Conservation (phyloP, 1,140 invertebrate genomes). For the Temnothorax nylanderi region DNA sequence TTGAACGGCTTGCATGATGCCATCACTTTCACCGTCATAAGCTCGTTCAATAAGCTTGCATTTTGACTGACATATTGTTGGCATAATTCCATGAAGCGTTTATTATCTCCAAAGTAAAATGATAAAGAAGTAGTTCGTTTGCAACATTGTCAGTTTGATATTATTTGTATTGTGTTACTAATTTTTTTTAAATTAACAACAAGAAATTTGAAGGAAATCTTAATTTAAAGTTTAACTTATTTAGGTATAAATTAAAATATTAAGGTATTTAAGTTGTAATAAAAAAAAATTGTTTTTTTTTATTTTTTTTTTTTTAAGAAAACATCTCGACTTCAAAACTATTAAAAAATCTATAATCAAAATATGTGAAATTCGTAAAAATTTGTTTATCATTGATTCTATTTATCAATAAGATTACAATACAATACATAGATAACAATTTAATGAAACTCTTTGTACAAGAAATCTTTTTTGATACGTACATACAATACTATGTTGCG, state of each 20-base stretch:
- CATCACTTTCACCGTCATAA: constrained; percentile 14
- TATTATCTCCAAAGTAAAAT: background rate
- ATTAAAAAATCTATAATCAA: background rate
- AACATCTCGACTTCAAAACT: background rate
- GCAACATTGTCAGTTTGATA: background rate
- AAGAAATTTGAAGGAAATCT: background rate
- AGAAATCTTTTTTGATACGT: background rate
- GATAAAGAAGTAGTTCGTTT: background rate
- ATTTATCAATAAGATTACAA: background rate
- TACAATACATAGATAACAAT: background rate
- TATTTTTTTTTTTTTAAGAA: background rate
- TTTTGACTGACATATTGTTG: background rate
- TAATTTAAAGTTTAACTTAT: background rate
- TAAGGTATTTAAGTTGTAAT: background rate
- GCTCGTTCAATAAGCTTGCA: background rate
- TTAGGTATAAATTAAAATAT: no score
- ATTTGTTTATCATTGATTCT: background rate
- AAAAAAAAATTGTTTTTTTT: background rate
- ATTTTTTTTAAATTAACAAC: background rate
- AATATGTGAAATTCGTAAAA: background rate
- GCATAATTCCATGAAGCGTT: background rate
- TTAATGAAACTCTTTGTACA: background rate
- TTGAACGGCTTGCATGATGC: background rate
- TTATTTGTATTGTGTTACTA: background rate
- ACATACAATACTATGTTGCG: background rate